Evolutionary conservation across 2,113 vertebrate genomes (phyloP), one percentile per base, ranked within the genome.

Genomic region (Tetrao urogallus): DNA sequence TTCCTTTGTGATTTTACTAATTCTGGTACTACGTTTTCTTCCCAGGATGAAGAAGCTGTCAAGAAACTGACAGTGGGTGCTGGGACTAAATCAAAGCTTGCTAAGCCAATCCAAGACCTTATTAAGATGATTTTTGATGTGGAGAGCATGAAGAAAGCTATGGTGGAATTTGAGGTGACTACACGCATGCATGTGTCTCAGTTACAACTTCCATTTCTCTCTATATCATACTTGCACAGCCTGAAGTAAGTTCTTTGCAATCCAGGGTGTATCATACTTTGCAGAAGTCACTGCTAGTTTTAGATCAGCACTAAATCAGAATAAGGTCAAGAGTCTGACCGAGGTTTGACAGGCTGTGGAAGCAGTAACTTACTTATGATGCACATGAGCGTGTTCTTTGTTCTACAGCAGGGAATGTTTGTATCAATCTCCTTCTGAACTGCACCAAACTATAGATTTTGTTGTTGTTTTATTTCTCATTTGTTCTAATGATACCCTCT

Each of bases 131-230:
- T 99, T 93, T 99, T 99, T 90, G 99, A 99, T 63, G 99, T 99
- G 84, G 99, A 99, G 82, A 99, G 99, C 97, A 99, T 99, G 99
- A 99, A 99, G 97, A 99, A 99, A 92, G 99, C 99, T 61, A 99
- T 99, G 99, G 99, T 99, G 97, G 99, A 99, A 94, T 99, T 99
- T 91, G 99, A 99, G 98, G 99, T 99, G 8, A 76, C 69, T 85
- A 10, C 16, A 27, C 3, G 4, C 10, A 1, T 79, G 72, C 16
- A 20, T 25, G 2, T 65, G 79, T 69, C 21, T 86, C 17, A 1
- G 16, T 88, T 73, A 45, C 82, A 72, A 83, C 15, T 17, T 64
- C 61, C 45, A 6, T 60, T 89, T 89, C 70, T 64, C 22, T 58
- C 43, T 65, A 40, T 45, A 47, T 18, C 22, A 4, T 36, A 20